A percentile compares a stretch with the other conserved stretches of the same genome.
Conservation (phyloP, 2,888 invertebrate genomes). For the Drosophila recens region DNA sequence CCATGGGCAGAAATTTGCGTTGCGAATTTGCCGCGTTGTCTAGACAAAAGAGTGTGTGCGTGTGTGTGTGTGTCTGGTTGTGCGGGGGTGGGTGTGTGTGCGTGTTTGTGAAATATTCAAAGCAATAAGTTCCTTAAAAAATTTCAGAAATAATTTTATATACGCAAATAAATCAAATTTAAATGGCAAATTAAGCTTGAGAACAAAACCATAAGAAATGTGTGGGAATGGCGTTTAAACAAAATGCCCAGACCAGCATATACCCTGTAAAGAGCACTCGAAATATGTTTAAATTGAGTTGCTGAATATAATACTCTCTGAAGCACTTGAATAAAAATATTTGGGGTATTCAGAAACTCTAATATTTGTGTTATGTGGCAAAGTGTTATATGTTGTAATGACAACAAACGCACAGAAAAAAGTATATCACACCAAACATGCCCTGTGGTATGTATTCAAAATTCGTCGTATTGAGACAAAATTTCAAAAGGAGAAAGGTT, state of each 20-base stretch:
- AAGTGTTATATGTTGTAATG: too few species aligned
- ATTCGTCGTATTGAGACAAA: too few species aligned
- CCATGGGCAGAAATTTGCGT: conserved; percentile 19
- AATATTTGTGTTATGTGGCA: too few species aligned
- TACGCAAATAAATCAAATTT: conserved; percentile 32
- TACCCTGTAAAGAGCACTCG: conserved; percentile 1
- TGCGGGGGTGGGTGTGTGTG: not conserved
- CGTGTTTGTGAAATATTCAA: conserved; percentile 20
- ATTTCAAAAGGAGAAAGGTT: too few species aligned
- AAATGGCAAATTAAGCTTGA: conserved; percentile 29
- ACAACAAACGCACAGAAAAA: too few species aligned
- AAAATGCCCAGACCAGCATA: not conserved
- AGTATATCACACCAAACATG: too few species aligned
- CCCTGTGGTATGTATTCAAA: too few species aligned
- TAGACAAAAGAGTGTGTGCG: conserved; percentile 11
- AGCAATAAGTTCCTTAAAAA: conserved; percentile 19
- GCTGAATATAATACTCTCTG: not conserved
- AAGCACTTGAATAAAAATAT: too few species aligned
- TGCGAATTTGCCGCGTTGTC: conserved; percentile 15
- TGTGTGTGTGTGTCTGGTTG: not conserved
- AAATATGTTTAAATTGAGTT: not conserved
- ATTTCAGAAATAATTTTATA: conserved; percentile 12
- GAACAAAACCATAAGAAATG: not conserved
- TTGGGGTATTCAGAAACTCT: too few species aligned
- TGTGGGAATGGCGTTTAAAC: not conserved